These are phyloP conservation scores for Saccopteryx leptura DNA, from an alignment of 2,113 vertebrate genomes.

Conservation along the genomic window DNA sequence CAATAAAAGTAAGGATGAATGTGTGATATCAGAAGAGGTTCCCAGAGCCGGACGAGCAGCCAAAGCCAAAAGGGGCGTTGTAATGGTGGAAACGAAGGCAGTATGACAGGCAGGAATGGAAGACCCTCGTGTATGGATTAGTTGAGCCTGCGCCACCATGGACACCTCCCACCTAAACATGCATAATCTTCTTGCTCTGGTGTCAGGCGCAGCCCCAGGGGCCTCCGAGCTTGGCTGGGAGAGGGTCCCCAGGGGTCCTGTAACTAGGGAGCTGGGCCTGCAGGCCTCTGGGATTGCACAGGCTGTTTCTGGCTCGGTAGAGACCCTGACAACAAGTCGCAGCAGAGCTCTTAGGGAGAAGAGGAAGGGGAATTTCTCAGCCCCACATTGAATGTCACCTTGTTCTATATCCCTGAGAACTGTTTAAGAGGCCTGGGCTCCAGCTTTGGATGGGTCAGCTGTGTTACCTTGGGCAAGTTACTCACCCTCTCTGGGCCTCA, in stretches of 20 bases:
- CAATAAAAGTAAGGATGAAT: not conserved
- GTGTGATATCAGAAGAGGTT: not conserved
- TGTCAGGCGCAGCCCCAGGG: not conserved
- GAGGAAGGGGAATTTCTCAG: not conserved
- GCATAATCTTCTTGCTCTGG: not conserved
- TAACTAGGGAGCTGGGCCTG: not conserved
- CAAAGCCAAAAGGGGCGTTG: not conserved
- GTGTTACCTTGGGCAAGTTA: conserved; percentile 24
- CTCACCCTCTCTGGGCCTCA: conserved; percentile 33
- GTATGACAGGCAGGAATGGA: not conserved
- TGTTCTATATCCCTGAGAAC: not conserved
- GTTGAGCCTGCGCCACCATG: not conserved
- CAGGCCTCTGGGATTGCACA: not conserved
- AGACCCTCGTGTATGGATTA: fast-evolving
- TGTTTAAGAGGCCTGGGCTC: not conserved
- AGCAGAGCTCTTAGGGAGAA: not conserved
- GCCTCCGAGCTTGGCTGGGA: not conserved
- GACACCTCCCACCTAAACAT: fast-evolving
- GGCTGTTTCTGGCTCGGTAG: not conserved
- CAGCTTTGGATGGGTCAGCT: not conserved
- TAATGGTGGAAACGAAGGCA: fast-evolving
- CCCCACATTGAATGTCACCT: not conserved
- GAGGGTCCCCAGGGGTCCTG: not conserved
- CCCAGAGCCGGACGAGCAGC: not conserved
- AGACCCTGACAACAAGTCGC: not conserved